Evolutionary conservation across 1,140 invertebrate species (phyloP).

Genomic region (Penaeus japonicus): DNA sequence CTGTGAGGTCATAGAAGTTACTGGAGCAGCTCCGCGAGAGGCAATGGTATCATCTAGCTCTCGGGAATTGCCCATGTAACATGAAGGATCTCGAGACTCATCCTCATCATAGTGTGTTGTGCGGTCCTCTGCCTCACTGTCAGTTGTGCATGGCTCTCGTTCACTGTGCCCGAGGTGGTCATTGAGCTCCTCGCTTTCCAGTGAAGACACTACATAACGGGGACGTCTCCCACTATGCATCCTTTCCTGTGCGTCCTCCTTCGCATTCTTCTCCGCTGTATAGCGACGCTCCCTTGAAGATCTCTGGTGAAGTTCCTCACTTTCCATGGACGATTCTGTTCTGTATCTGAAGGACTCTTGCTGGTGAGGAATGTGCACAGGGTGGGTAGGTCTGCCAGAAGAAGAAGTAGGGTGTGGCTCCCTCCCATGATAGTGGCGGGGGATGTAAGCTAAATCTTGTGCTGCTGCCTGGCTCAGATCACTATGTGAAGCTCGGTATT

Average conservation of each 20-base stretch:
- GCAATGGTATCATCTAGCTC: constrained; percentile 47
- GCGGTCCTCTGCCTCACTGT: constrained; percentile 51
- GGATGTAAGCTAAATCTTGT: constrained; percentile 11
- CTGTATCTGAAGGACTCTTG: background rate
- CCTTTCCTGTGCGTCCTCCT: background rate
- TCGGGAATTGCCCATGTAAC: constrained; percentile 48
- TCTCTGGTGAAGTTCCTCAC: background rate
- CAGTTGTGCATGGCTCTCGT: constrained; percentile 23
- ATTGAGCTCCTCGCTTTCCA: constrained; percentile 43
- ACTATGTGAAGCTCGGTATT: constrained; percentile 23
- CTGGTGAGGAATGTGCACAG: background rate
- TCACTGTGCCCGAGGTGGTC: background rate
- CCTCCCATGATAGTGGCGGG: constrained; percentile 21
- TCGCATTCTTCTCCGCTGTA: background rate
- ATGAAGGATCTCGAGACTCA: constrained; percentile 35
- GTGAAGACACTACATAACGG: constrained; percentile 11
- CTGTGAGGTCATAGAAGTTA: constrained; percentile 38
- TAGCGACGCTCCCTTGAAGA: constrained; percentile 26
- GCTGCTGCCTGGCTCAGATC: constrained; percentile 2
- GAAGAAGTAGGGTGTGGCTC: background rate
- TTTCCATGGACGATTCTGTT: constrained; percentile 2
- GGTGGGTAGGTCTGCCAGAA: background rate
- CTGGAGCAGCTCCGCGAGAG: background rate
- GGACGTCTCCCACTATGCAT: background rate
- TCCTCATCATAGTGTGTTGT: constrained; percentile 50